These are phyloP conservation scores for Psilanteris sp. DNA, from an alignment of 1,140 invertebrate species.

Conservation along the genomic window DNA sequence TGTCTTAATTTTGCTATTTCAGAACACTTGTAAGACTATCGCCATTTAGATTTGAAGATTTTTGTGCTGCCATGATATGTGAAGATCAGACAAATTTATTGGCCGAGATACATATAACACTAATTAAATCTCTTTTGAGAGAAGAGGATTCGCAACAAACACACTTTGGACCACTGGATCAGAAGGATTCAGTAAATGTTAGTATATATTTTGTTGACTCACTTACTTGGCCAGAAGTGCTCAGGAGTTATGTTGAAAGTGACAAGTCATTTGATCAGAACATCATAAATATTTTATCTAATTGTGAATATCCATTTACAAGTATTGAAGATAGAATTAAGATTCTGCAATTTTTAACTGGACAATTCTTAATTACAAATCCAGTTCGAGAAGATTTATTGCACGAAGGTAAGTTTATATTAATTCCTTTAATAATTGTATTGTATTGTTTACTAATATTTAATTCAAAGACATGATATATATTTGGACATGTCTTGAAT, in stretches of 20 bases:
- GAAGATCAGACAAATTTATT: slow-evolving; percentile 95
- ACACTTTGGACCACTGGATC: slow-evolving; percentile 96
- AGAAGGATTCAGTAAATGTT: slow-evolving; percentile 97
- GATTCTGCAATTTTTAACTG: slow-evolving; percentile 94
- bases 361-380: slow-evolving; percentile 96
- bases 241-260: slow-evolving; percentile 93
- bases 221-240: slow-evolving; percentile 96
- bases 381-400: slow-evolving; percentile 94
- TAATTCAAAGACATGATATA: slow-evolving; percentile 30
- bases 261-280: slow-evolving; percentile 89
- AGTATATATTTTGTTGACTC: slow-evolving; percentile 94
- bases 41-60: slow-evolving; percentile 97
- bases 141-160: slow-evolving; percentile 98
- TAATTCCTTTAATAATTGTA: slow-evolving; percentile 4
- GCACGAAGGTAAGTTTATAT: slow-evolving; percentile 88
- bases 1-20: no score
- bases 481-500: no score
- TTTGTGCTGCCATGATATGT: slow-evolving; percentile 93
- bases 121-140: slow-evolving; percentile 93
- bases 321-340: slow-evolving; percentile 89
- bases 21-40: slow-evolving; percentile 92
- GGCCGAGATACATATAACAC: slow-evolving; percentile 94
- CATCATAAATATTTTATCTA: slow-evolving; percentile 85
- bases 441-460: neutral
- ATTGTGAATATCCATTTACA: slow-evolving; percentile 94